Percentiles rank a stretch among this genome's conserved stretches.
Conservation (phyloP, 2,113 vertebrate species). For the Piprites chloris region DNA sequence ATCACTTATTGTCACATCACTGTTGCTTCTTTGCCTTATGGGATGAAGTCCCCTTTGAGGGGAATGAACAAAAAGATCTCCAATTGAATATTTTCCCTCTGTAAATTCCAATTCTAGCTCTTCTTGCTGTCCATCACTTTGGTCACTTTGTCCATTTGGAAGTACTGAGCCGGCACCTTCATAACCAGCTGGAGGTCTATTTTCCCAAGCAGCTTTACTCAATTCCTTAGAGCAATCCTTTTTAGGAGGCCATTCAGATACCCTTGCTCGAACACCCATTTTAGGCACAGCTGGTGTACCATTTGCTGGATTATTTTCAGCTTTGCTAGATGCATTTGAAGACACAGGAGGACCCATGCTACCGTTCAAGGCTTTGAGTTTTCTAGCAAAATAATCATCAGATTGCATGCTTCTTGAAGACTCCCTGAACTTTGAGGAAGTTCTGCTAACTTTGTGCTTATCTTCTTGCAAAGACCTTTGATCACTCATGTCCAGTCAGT, state of each 20-base stretch:
- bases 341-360: conserved; percentile 83
- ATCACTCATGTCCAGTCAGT: conserved; percentile 82
- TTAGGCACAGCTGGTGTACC: conserved; percentile 92
- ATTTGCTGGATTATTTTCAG: conserved; percentile 82
- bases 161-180: conserved; percentile 79
- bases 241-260: conserved; percentile 94
- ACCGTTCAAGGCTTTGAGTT: conserved; percentile 89
- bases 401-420: conserved; percentile 88
- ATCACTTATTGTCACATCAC: conserved; percentile 96
- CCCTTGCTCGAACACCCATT: conserved; percentile 94
- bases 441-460: conserved; percentile 79
- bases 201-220: conserved; percentile 80
- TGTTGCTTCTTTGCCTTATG: conserved; percentile 94
- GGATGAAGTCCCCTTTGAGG: conserved; percentile 89
- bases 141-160: conserved; percentile 86
- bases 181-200: conserved; percentile 78
- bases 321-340: conserved; percentile 76
- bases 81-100: conserved; percentile 81
- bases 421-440: conserved; percentile 79
- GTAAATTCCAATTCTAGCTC: conserved; percentile 84
- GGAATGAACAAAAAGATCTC: conserved; percentile 86
- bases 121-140: conserved; percentile 74
- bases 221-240: conserved; percentile 82
- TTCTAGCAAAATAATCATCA: conserved; percentile 91
- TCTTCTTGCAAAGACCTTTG: conserved; percentile 80